These are phyloP conservation scores for Phaethon lepturus DNA, from an alignment of 2,113 vertebrate genomes.

Conservation along the genomic window DNA sequence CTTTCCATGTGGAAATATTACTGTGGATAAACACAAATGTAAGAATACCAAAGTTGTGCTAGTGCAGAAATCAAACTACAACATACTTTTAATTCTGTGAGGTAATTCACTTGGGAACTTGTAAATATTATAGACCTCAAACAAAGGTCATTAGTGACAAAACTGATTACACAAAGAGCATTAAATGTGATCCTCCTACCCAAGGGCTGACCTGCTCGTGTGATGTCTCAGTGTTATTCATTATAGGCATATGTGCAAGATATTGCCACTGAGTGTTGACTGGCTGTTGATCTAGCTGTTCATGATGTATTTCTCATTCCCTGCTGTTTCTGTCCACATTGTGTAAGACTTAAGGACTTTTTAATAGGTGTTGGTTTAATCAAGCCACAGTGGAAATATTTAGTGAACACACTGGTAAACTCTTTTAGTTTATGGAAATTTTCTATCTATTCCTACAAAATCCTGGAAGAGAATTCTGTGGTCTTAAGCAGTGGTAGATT, in stretches of 20 bases:
- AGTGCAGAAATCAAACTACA: background rate
- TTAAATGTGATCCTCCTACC: background rate
- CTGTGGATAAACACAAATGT: background rate
- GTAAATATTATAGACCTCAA: background rate
- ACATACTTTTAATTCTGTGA: background rate
- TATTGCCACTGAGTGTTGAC: background rate
- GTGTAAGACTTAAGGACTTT: background rate
- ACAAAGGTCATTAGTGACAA: background rate
- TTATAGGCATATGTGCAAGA: accelerated
- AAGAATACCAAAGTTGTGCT: background rate
- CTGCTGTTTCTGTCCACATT: background rate
- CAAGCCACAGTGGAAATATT: background rate
- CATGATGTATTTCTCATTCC: background rate
- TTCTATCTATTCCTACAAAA: background rate
- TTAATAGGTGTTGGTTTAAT: background rate
- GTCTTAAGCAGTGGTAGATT: background rate
- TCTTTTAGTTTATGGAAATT: background rate
- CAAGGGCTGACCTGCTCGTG: background rate
- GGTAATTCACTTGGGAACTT: background rate
- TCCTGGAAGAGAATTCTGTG: background rate
- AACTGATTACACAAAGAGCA: background rate
- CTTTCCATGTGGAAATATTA: background rate
- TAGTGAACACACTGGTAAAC: background rate
- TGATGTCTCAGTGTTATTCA: background rate
- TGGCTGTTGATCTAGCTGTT: background rate